Base-by-base conservation (phyloP, 2,797 vertebrate genomes). In the Platalea minor region DNA sequence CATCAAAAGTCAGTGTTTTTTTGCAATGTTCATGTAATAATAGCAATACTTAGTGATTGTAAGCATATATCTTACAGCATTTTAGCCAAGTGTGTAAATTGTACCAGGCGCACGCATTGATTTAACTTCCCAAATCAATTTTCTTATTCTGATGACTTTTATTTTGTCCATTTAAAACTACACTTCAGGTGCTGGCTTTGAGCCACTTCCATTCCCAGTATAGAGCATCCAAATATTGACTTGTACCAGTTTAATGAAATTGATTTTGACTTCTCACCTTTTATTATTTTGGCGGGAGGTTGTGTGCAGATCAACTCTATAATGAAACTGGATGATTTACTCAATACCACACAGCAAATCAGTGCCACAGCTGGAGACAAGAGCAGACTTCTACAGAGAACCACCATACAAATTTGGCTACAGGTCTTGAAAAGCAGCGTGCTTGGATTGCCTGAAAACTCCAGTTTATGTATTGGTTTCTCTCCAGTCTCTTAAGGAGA, bases 221-320 rank as follows among this genome's bases (percentile, higher is more conserved):
- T 0, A 95, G 54, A 94, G 31, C 83, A 94, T 82, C 85, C 94
- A 91, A 96, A 97, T 95, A 96, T 91, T 92, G 95, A 92, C 78
- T 91, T 86, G 61, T 75, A 48, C 54, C 79, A 91, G 57, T 65
- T 81, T 94, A 97, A 94, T 95, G 93, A 96, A 92, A 94, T 93
- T 94, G 91, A 95, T 95, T 96, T 96, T 95, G 81, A 94, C 85
- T 96, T 93, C 87, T 89, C 89, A 95, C 82, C 85, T 97, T 92
- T 94, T 93, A 93, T 95, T 97, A 95, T 96, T 96, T 96, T 94
- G 92, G 94, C 0, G 6, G 72, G 92, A 95, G 86, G 60, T 75
- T 95, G 64, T 78, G 61, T 73, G 82, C 61, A 92, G 78, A 94
- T 65, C 91, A 67, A 59, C 43, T 80, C 54, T 83, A 37, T 85